phyloP scores from a whole-genome alignment of 2,113 vertebrate species.

The Cyrtonyx montezumae region DNA sequence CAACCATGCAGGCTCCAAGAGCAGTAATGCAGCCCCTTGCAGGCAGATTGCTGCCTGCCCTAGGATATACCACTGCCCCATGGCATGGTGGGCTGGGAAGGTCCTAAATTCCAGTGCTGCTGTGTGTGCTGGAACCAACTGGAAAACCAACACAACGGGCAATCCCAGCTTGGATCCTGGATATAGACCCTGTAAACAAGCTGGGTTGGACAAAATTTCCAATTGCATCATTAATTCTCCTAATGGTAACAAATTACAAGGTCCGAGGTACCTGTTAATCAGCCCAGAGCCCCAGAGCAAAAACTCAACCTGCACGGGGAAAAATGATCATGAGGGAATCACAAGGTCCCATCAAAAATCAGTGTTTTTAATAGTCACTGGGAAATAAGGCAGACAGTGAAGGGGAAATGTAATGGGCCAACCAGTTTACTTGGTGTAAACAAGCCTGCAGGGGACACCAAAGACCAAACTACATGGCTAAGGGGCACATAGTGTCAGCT shows the following conservation, averaged over 20 bases:
- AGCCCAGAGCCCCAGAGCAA: not conserved
- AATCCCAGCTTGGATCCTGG: not conserved
- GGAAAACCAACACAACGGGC: not conserved
- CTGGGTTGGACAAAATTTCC: not conserved
- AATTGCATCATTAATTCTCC: not conserved
- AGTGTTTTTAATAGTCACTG: not conserved
- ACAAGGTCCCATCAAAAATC: not conserved
- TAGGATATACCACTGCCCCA: not conserved
- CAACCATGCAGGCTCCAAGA: not conserved
- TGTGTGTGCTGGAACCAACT: not conserved
- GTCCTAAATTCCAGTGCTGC: too few relatives aligned
- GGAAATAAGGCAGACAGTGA: not conserved
- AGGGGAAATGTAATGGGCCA: not conserved
- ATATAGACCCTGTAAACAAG: not conserved
- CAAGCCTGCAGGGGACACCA: not conserved
- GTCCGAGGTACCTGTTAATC: not conserved
- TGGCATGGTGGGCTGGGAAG: not conserved
- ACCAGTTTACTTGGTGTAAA: not conserved
- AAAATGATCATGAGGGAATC: not conserved
- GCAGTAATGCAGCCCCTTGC: not conserved
- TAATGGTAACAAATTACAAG: not conserved
- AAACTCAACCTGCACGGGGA: not conserved
- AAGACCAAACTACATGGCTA: not conserved
- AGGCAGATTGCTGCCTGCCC: not conserved
- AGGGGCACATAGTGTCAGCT: not conserved